A percentile compares a stretch with the other conserved stretches of the same genome.
Conservation (phyloP, 2,888 invertebrate species). For the Drosophila meridiana region DNA sequence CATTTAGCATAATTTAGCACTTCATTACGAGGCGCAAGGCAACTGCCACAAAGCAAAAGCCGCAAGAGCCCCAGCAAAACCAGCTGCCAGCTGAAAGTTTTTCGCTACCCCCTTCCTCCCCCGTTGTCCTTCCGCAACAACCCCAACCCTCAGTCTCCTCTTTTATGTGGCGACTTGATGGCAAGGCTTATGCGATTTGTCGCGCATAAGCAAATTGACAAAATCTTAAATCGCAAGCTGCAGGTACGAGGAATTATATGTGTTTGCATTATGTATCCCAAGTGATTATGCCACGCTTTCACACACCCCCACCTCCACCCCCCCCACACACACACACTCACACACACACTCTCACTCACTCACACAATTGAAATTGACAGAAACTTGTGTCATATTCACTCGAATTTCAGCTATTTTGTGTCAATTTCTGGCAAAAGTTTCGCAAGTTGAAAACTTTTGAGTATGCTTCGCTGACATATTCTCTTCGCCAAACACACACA, state of each 20-base stretch:
- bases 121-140: too few relatives aligned
- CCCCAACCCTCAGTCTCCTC: not conserved
- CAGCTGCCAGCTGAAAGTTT: constrained; percentile 56
- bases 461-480: constrained; percentile 18
- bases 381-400: constrained; percentile 19
- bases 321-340: not conserved
- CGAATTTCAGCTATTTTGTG: constrained; percentile 24
- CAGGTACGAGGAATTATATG: constrained; percentile 31
- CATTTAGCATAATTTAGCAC: constrained; percentile 75
- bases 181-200: constrained; percentile 52
- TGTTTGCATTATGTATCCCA: constrained; percentile 53
- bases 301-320: not conserved
- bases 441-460: constrained; percentile 18
- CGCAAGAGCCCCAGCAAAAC: constrained; percentile 59
- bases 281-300: constrained; percentile 60
- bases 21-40: constrained; percentile 55
- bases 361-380: constrained; percentile 20
- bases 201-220: constrained; percentile 48
- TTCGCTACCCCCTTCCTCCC: not conserved
- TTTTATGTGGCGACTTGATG: constrained; percentile 14
- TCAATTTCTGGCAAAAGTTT: constrained; percentile 31
- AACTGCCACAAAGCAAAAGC: constrained; percentile 44
- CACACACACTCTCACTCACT: not conserved
- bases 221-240: constrained; percentile 45
- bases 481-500: not conserved